Base-by-base conservation (phyloP, 2,113 vertebrate species). In the Sinosuthora webbiana region DNA sequence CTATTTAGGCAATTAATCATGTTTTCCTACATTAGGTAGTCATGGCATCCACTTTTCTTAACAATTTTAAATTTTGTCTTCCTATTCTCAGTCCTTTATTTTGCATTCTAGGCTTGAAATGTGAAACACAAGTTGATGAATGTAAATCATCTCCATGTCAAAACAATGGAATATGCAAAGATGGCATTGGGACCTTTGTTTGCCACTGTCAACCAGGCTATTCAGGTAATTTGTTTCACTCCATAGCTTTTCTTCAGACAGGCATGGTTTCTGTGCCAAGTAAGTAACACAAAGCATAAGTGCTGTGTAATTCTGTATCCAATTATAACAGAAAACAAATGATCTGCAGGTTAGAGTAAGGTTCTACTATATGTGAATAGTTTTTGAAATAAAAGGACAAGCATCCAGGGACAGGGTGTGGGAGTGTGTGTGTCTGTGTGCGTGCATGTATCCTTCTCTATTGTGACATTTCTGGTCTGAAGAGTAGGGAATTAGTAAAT, bases 111-210 rank as follows among this genome's bases (percentile, higher is more conserved):
- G 99, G 99, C 75, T 98, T 99, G 73, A 99, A 99, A 93, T 99
- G 99, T 98, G 99, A 99, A 97, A 97, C 97, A 44, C 98, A 99
- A 96, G 97, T 99, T 53, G 98, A 99, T 76, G 99, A 99, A 76
- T 99, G 99, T 93, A 98, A 98, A 85, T 99, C 99, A 4, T 93
- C 97, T 86, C 99, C 99, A 1, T 99, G 99, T 94, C 98, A 98
- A 90, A 99, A 99, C 76, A 98, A 96, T 65, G 99, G 98, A 47
- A 73, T 98, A 35, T 99, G 99, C 95, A 98, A 97, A 93, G 99
- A 99, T 83, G 98, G 94, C 25, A 97, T 98, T 91, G 99, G 98
- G 86, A 97, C 97, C 59, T 99, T 99, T 89, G 80, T 98, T 94
- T 99, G 99, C 97, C 98, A 99, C 86, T 99, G 99, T 94, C 98